Evolutionary conservation across 2,888 invertebrate species (phyloP).

Genomic region (Rhyacophila evoluta): DNA sequence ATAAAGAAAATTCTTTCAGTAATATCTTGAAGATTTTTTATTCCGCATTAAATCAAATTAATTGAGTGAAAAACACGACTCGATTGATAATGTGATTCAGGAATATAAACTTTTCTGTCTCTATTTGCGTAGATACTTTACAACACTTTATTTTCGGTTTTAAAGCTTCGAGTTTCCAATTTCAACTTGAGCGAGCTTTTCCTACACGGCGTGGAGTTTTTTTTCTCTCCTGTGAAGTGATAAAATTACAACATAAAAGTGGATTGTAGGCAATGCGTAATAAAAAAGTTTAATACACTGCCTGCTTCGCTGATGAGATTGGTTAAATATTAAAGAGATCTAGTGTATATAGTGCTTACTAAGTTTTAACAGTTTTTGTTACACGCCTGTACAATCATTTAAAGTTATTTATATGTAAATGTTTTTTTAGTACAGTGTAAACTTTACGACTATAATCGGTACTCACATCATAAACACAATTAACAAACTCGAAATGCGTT

Average conservation of each 20-base stretch:
- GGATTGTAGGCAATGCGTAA: neutral
- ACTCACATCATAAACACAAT: no score
- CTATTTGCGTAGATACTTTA: neutral
- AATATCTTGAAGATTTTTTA: no score
- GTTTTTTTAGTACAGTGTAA: no score
- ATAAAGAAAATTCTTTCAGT: no score
- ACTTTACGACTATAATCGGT: no score
- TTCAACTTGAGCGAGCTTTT: neutral
- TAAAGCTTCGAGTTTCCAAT: neutral
- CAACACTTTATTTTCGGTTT: neutral
- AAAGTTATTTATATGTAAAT: no score
- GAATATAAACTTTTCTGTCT: neutral
- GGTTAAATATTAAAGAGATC: slow-evolving; percentile 1
- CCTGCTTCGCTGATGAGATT: neutral
- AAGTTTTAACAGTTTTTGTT: neutral
- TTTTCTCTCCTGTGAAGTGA: neutral
- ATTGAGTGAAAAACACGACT: no score
- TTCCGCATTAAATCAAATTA: no score
- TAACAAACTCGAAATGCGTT: no score
- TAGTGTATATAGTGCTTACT: neutral
- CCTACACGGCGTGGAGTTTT: neutral
- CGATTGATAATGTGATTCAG: no score
- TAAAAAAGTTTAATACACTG: slow-evolving; percentile 16
- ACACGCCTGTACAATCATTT: no score
- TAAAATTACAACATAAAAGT: slow-evolving; percentile 12